Evolutionary conservation across 2,113 vertebrate species (phyloP), one percentile per base, ranked within the genome.

Genomic region (Cygnus buccinator): DNA sequence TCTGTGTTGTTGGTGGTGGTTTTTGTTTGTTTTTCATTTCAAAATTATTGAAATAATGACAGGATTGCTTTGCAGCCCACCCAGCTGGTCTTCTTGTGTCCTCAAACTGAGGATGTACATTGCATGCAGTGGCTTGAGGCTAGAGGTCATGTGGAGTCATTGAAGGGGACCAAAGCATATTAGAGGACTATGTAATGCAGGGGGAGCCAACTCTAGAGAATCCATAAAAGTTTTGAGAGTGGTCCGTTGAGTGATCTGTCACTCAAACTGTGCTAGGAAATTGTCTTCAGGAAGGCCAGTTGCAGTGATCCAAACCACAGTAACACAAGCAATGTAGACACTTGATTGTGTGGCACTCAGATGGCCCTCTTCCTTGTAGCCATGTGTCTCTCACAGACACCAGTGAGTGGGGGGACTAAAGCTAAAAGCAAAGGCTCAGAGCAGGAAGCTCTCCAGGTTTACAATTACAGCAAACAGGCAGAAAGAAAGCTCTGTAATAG

Each of bases 291-390:
- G 31, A 67, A 67, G 33, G 14, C 26, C 41, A 48, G 23, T 26
- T 84, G 63, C 23, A 74, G n/a, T 63, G 41, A 59, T 44, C 20
- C 2, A 3, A 50, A 71, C 18, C 0, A 1, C 21, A 29, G 29
- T 67, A 78, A 44, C 70, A 58, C 33, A 33, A 48, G 22, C 10
- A 9, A 33, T 35, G 26, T 15, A 68, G 43, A 55, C 39, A 26
- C 1, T 10, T 44, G 13, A 19, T 15, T 12, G 13, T 20, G 11
- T 59, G 33, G 28, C 1, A 0, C 28, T 59, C 11, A 59, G 22
- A 43, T 46, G 65, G 8, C 7, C 11, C 8, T 84, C 37, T 46
- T 89, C 21, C 22, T 22, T 50, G 86, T 71, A 54, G 31, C 12
- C 28, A 18, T 35, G 14, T 52, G 19, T 41, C 31, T 94, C 8